Evolutionary conservation across 2,888 invertebrate species (phyloP), one percentile per base, ranked within the genome.

Genomic region (Oligia strigilis): DNA sequence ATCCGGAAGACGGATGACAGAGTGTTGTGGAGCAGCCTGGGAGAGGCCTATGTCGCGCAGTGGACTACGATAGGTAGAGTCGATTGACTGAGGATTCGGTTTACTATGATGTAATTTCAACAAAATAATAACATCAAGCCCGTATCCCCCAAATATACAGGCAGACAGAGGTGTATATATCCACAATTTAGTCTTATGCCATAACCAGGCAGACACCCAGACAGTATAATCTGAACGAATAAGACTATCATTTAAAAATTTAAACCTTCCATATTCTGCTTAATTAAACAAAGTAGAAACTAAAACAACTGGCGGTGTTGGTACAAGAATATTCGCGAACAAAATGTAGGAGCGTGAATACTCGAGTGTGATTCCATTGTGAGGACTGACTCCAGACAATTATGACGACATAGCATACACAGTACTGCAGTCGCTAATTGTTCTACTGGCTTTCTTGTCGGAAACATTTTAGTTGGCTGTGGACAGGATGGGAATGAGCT

Each of bases 341-440:
- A 74, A 75, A 77, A 72, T 19, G 29, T 66, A 52, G 70, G 66
- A 36, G 73, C 62, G 66, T 73, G 72, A 66, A 81, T 73, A 81
- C 49, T 55, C n/a, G 40, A 82, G 82, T 62, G 69, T 36, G 72
- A 73, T 73, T 23, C 82, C n/a, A 82, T 73, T 77, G 77, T 77
- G 14, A 58, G 40, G 77, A 82, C 67, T 52, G 58, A 17, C 81
- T 70, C 70, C 4, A 60, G 85, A 65, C 72, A 76, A 83, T 83
- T 83, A 83, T 64, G 65, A 36, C 82, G 55, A n/a, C 66, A 55
- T 66, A 76, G 85, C 52, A 67, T 13, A 84, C 73, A 80, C 67
- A 23, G 9, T 58, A 43, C 72, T 62, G 66, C 55, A 67, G 60
- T 69, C 60, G 40, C 58, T 84, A 82, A 84, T 86, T 86, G 74